A percentile compares a stretch with the other conserved stretches of the same genome.
Conservation (phyloP, 2,113 vertebrate genomes). For the Hepsetus odoe region DNA sequence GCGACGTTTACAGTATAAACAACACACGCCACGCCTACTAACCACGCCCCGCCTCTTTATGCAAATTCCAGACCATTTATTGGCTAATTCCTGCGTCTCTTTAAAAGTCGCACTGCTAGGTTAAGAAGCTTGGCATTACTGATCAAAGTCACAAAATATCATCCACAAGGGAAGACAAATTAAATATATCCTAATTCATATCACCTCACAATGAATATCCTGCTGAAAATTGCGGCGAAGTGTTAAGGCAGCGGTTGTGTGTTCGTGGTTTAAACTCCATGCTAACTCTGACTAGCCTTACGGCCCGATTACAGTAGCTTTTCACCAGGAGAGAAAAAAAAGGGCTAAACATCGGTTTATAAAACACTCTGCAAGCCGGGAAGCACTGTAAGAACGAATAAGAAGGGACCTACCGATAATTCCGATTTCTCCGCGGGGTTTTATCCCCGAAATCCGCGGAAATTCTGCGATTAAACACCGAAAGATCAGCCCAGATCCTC, state of each 20-base stretch:
- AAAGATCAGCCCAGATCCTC: constrained; percentile 24
- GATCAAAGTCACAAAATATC: neutral
- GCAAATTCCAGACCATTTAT: constrained; percentile 28
- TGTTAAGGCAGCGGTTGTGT: neutral
- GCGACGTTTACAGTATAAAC: neutral
- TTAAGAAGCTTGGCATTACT: constrained; percentile 46
- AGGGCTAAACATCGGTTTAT: neutral
- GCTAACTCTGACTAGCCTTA: neutral
- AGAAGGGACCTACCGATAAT: constrained; percentile 17
- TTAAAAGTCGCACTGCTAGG: constrained; percentile 48
- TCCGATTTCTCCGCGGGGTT: neutral
- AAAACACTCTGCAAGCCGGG: neutral
- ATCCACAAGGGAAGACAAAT: neutral
- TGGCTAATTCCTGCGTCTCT: constrained; percentile 47
- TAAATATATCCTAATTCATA: neutral
- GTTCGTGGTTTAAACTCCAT: neutral
- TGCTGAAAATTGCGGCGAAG: neutral
- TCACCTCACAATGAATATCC: no score
- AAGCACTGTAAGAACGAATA: no score
- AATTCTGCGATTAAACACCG: neutral
- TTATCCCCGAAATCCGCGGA: neutral
- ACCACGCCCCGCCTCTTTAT: neutral
- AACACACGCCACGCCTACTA: constrained; percentile 1
- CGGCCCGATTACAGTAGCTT: neutral
- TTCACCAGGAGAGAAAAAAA: neutral